Base-by-base conservation (phyloP, 2,113 vertebrate genomes). In the Oxygymnocypris stewartii region DNA sequence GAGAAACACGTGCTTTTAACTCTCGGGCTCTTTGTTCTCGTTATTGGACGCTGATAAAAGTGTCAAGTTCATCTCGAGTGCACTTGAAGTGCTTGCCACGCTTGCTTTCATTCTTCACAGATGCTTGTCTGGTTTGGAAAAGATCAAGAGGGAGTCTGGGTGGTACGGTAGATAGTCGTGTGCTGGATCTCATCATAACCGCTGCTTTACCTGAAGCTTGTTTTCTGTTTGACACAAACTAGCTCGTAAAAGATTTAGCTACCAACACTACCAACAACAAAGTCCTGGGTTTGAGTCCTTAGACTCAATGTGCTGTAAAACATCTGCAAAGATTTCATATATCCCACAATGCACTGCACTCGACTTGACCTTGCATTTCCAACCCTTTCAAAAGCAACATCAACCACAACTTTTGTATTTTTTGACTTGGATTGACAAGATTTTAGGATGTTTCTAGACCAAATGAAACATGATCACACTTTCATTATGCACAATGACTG, bases 71-170 rank as follows among this genome's bases (percentile, higher is more conserved):
- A 82, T 87, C 77, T 82, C 59, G 69, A 82, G 54, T 61, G 82
- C 54, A 61, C 25, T 73, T 86, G 76, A 40, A 28, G 87, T 35
- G 87, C 82, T 57, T 47, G 88, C 84, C 18, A 87, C 40, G 67
- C 57, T 87, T 85, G 90, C 89, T 77, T 47, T 31, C 35, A 82
- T 74, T 88, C 76, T 87, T 65, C 85, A 87, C 90, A 90, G 90
- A 93, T 93, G 90, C 89, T 90, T 87, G 4, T 1, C 84, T 85
- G 88, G 92, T 91, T 88, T 25, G 54, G 18, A 57, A 59, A 23
- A 51, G 85, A 87, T 86, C 82, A 86, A 87, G 79, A 14, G 51
- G n/a, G 78, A 54, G 71, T 42, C 69, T 78, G 28, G 16, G 61
- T 28, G 63, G 69, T 10, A 73, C 69, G 4, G 85, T 40, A 49